A percentile compares a stretch with the other conserved stretches of the same genome.
Evolutionary conservation across 2,888 invertebrate species (phyloP).

Genomic region (Siphlonurus alternatus): DNA sequence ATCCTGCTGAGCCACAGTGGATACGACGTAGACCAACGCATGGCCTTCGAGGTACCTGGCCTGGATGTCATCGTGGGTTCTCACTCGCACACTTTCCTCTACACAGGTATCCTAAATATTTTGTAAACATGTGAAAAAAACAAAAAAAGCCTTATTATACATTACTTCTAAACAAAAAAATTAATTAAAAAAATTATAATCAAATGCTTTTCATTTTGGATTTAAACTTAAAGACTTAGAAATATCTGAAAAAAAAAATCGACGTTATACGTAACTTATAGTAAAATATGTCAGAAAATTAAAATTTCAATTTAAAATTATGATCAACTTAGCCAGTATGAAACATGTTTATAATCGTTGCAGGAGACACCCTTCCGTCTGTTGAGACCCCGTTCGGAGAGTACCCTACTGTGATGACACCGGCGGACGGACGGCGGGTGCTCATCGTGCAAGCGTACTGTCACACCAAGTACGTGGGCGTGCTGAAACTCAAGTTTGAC

Average conservation of each 20-base stretch:
- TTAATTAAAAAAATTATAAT: too few species aligned
- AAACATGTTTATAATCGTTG: neutral
- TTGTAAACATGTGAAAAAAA: neutral
- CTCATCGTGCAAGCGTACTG: constrained; percentile 28
- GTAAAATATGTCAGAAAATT: too few species aligned
- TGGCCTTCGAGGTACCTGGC: constrained; percentile 45
- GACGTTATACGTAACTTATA: too few species aligned
- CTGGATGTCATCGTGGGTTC: constrained; percentile 75
- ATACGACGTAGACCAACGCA: constrained; percentile 34
- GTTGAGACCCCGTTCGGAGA: constrained; percentile 34
- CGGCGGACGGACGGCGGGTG: constrained; percentile 24
- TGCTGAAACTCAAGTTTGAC: constrained; percentile 53
- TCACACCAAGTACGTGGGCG: constrained; percentile 49
- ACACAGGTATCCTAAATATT: constrained; percentile 30
- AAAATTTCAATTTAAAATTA: constrained; percentile 4
- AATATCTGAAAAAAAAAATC: too few species aligned
- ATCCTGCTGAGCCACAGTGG: constrained; percentile 75
- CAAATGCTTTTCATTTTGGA: too few species aligned
- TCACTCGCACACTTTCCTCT: constrained; percentile 67
- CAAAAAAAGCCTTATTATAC: too few species aligned
- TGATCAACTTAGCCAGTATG: too few species aligned
- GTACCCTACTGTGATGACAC: constrained; percentile 26
- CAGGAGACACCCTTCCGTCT: constrained; percentile 30
- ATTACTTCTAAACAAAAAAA: too few species aligned
- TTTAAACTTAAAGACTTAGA: too few species aligned